Conservation (phyloP, 1,140 invertebrate genomes). For the Heliothis virescens region DNA sequence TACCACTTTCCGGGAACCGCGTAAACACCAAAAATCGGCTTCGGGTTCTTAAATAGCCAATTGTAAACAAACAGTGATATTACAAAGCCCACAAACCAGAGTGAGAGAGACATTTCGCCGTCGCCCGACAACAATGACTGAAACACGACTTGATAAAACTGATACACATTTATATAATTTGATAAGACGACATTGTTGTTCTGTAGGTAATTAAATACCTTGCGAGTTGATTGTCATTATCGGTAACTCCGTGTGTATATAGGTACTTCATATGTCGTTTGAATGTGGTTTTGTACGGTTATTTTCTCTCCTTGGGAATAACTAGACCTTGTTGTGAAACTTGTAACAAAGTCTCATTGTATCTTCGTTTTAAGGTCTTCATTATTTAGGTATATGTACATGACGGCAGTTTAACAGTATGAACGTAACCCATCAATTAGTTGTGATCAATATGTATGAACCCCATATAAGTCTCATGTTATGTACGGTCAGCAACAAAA, state of each 20-base stretch:
- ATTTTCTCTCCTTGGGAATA: too few species aligned
- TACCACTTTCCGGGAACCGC: constrained; percentile 88
- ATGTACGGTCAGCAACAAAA: too few species aligned
- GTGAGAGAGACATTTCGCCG: constrained; percentile 29
- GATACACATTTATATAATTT: constrained; percentile 23
- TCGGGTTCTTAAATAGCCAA: constrained; percentile 71
- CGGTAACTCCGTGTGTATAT: neutral
- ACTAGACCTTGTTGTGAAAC: too few species aligned
- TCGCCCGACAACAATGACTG: neutral
- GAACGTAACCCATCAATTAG: too few species aligned
- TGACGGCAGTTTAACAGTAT: too few species aligned
- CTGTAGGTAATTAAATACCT: neutral
- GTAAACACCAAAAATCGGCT: constrained; percentile 88
- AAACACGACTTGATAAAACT: constrained; percentile 14
- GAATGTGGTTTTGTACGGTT: neutral
- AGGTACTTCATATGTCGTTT: neutral
- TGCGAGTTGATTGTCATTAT: constrained; percentile 1
- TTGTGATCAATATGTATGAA: too few species aligned
- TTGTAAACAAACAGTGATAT: constrained; percentile 61
- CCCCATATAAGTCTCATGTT: too few species aligned
- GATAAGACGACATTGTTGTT: constrained; percentile 25
- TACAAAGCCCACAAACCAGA: constrained; percentile 15
- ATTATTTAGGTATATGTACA: too few species aligned
- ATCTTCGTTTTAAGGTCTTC: too few species aligned
- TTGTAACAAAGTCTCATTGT: too few species aligned